Conservation (phyloP, 1,140 invertebrate species). For the Oscheius sp. region DNA sequence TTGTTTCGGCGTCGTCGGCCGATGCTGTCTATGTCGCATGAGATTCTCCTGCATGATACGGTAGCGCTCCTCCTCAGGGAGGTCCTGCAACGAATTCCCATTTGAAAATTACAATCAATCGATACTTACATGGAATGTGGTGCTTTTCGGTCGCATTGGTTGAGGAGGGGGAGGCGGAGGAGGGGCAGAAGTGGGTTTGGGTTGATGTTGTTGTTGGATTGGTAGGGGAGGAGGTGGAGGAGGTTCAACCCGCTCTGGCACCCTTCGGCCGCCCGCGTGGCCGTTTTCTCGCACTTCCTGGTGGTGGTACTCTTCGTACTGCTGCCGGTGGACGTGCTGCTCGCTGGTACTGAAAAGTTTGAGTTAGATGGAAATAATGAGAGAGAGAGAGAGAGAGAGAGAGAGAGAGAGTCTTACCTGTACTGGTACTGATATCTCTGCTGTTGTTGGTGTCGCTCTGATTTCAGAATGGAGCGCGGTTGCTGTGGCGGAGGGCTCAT, state of each 20-base stretch:
- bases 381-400: too few species aligned
- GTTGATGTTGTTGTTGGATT: not conserved
- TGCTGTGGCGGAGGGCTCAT: constrained; percentile 44
- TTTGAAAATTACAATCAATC: constrained; percentile 1
- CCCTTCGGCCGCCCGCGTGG: not conserved
- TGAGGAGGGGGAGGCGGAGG: constrained; percentile 19
- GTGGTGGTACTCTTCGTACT: constrained; percentile 9
- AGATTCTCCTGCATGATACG: constrained; percentile 56
- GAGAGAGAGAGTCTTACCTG: not conserved
- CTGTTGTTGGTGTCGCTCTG: not conserved
- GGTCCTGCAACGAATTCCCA: constrained; percentile 20
- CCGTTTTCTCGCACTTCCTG: constrained; percentile 7
- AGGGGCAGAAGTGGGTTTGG: not conserved
- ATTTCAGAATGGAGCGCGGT: constrained; percentile 26
- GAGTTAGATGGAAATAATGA: too few species aligned
- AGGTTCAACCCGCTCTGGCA: not conserved
- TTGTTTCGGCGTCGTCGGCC: constrained; percentile 30
- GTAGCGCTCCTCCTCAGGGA: constrained; percentile 37
- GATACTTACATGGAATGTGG: too few species aligned
- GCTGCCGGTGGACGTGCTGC: not conserved
- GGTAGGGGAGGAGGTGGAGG: not conserved
- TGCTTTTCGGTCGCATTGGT: constrained; percentile 24
- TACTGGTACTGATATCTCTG: not conserved
- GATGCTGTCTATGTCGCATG: constrained; percentile 40
- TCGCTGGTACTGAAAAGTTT: constrained; percentile 9